Conservation (phyloP, 2,113 vertebrate species). For the Crotalus viridis region DNA sequence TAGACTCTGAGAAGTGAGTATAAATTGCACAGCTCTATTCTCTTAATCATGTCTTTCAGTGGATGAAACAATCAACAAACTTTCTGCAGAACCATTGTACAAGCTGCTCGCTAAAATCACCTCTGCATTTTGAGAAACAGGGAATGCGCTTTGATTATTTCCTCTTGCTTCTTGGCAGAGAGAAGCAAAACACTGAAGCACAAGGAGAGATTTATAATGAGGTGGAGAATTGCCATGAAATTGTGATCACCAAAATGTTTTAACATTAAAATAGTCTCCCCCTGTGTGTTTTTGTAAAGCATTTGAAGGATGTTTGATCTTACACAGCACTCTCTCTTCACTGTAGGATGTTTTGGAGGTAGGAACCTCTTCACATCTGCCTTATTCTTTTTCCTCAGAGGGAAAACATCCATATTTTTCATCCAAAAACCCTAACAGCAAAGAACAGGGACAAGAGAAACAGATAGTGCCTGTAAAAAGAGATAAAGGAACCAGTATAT, state of each 20-base stretch:
- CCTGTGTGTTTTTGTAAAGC: neutral
- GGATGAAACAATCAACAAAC: neutral
- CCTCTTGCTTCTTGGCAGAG: neutral
- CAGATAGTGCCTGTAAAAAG: neutral
- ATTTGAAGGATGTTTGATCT: neutral
- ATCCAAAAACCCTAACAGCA: neutral
- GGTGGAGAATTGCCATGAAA: neutral
- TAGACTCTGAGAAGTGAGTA: neutral
- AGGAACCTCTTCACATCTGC: neutral
- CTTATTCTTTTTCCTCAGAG: neutral
- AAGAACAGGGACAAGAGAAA: neutral
- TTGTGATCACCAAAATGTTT: neutral
- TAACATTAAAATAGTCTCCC: neutral
- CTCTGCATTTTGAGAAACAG: neutral
- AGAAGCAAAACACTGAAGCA: neutral
- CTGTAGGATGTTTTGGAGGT: neutral
- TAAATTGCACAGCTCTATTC: neutral
- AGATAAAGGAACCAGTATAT: neutral
- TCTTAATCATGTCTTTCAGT: neutral
- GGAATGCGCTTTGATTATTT: neutral
- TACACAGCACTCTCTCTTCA: neutral
- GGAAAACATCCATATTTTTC: neutral
- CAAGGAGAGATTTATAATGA: neutral
- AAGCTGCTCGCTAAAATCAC: neutral
- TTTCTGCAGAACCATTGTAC: neutral